Evolutionary conservation across 2,888 invertebrate genomes (phyloP).

Genomic region (Hyles lineata): DNA sequence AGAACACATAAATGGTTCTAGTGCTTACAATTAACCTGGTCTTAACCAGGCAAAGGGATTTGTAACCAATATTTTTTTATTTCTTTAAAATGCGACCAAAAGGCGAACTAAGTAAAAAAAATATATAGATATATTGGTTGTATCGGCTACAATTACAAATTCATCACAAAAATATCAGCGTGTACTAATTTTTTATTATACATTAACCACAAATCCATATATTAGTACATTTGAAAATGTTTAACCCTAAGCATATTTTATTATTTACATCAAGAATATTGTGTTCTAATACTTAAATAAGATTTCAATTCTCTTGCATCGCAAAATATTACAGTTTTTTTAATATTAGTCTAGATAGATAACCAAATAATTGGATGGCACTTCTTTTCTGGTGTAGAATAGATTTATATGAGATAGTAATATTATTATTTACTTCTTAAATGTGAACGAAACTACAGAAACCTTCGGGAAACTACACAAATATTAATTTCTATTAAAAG

Average conservation of each 20-base stretch:
- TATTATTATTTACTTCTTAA: slow-evolving; percentile 22
- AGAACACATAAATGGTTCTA: too few species aligned
- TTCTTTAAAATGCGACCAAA: neutral
- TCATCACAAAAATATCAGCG: slow-evolving; percentile 9
- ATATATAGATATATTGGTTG: neutral
- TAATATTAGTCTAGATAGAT: slow-evolving; percentile 71
- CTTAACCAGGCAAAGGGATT: too few species aligned
- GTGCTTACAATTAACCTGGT: too few species aligned
- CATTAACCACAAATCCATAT: slow-evolving; percentile 38
- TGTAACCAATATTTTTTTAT: neutral
- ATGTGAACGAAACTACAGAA: neutral
- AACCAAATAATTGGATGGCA: slow-evolving; percentile 77
- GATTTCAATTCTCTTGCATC: slow-evolving; percentile 84
- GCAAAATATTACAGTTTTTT: slow-evolving; percentile 75
- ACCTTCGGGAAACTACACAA: neutral
- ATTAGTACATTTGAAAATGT: slow-evolving; percentile 44
- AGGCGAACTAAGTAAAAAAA: neutral
- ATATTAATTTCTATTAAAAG: too few species aligned
- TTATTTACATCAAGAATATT: slow-evolving; percentile 64
- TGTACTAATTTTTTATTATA: neutral
- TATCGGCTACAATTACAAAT: neutral
- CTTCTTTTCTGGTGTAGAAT: slow-evolving; percentile 65
- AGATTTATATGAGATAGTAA: slow-evolving; percentile 46
- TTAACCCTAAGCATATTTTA: slow-evolving; percentile 35
- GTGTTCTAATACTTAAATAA: slow-evolving; percentile 73